phyloP scores from a whole-genome alignment of 2,113 vertebrate species.

The Stomatorhinus ivindoensis region DNA sequence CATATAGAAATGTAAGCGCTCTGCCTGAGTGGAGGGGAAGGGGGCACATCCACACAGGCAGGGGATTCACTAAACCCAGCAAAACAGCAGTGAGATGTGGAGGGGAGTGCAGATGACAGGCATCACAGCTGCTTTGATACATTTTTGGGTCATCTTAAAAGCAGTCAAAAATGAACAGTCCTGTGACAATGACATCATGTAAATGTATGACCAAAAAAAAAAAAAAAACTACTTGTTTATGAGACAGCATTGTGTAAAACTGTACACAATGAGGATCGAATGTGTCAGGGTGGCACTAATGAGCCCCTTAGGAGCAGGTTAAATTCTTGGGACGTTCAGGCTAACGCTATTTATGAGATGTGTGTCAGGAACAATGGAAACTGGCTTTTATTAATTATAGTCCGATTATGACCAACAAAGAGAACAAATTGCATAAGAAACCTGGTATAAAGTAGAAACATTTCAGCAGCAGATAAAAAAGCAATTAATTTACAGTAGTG shows the following conservation, averaged over 20 bases:
- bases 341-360: conserved; percentile 30
- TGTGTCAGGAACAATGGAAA: conserved; percentile 32
- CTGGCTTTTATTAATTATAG: conserved; percentile 47
- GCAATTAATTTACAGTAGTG: conserved; percentile 69
- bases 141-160: neutral
- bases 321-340: conserved; percentile 7
- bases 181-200: neutral
- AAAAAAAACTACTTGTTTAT: neutral
- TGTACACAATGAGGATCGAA: neutral
- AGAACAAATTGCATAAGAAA: conserved; percentile 69
- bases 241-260: neutral
- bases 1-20: neutral
- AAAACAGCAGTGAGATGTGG: conserved; percentile 9
- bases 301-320: conserved; percentile 18
- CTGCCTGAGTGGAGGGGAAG: neutral
- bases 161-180: neutral
- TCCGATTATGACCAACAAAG: conserved; percentile 41
- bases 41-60: neutral
- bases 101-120: conserved; percentile 34
- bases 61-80: neutral
- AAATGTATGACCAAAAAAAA: neutral
- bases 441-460: conserved; percentile 70
- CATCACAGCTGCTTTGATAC: neutral
- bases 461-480: conserved; percentile 70
- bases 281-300: conserved; percentile 42